Evolutionary conservation across 2,888 invertebrate genomes (phyloP).

Genomic region (Perizoma flavofasciatum): DNA sequence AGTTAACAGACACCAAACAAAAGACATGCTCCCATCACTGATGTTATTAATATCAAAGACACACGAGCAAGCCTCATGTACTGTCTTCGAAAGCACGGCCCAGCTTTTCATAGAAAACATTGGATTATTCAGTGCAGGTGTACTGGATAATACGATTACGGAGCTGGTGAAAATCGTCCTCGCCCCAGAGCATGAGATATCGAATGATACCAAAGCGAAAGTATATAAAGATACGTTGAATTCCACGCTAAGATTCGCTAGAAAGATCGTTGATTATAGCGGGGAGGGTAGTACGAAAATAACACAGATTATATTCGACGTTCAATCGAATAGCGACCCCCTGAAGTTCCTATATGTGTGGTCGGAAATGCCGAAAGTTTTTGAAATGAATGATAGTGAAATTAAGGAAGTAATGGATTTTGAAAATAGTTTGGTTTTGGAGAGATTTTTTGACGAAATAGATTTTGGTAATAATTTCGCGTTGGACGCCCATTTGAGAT

Average conservation of each 20-base stretch:
- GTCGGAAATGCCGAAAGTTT: conserved; percentile 25
- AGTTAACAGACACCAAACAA: conserved; percentile 50
- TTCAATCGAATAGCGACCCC: conserved; percentile 19
- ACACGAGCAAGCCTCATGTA: conserved; percentile 32
- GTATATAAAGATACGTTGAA: conserved; percentile 34
- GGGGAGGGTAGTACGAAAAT: conserved; percentile 4
- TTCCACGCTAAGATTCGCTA: conserved; percentile 37
- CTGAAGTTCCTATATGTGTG: conserved; percentile 36
- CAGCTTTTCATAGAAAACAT: conserved; percentile 53
- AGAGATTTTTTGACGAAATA: conserved; percentile 17
- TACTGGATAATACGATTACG: conserved; percentile 29
- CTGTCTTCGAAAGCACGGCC: conserved; percentile 45
- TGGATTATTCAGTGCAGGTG: conserved; percentile 45
- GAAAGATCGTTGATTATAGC: conserved; percentile 28
- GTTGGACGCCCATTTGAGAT: conserved; percentile 37
- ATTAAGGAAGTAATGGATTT: conserved; percentile 32
- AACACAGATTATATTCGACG: conserved; percentile 16
- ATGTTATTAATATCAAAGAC: conserved; percentile 44
- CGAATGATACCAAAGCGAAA: conserved; percentile 17
- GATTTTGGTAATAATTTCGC: conserved; percentile 27
- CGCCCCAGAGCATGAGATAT: conserved; percentile 2
- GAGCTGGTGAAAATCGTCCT: conserved; percentile 34
- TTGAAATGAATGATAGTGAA: conserved; percentile 34
- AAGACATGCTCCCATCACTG: conserved; percentile 48
- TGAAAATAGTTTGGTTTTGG: conserved; percentile 29